phyloP scores from a whole-genome alignment of 2,797 vertebrate genomes.

The Danio tinwini region DNA sequence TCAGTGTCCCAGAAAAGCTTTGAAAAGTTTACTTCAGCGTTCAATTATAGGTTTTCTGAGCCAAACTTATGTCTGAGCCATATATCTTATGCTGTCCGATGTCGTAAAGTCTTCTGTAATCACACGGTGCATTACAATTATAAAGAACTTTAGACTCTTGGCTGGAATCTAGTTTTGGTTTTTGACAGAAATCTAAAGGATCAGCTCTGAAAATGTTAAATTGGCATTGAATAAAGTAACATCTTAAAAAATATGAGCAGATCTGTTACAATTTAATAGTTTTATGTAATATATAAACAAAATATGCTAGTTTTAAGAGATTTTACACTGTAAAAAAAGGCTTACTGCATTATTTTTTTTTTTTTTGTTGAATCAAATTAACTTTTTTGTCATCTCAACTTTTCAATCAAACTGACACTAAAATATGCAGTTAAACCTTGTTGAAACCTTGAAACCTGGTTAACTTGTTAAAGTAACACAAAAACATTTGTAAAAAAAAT shows the following conservation, averaged over 20 bases:
- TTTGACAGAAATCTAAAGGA: constrained; percentile 18
- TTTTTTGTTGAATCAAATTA: too few relatives aligned
- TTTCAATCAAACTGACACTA: too few relatives aligned
- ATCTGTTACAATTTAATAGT: neutral
- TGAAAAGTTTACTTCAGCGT: constrained; percentile 12
- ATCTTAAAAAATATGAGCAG: neutral
- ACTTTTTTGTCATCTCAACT: too few relatives aligned
- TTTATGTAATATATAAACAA: neutral
- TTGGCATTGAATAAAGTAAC: neutral
- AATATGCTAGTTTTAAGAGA: too few relatives aligned
- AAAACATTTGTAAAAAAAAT: too few relatives aligned
- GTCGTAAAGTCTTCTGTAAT: constrained; percentile 30
- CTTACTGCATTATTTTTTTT: too few relatives aligned
- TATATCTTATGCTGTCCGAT: constrained; percentile 35
- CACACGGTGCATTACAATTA: constrained; percentile 23
- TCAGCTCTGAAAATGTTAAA: neutral
- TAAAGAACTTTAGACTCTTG: constrained; percentile 25
- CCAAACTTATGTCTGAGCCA: constrained; percentile 33
- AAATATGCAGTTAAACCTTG: too few relatives aligned
- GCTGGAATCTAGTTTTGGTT: neutral
- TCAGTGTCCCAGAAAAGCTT: constrained; percentile 23
- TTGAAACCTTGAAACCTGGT: too few relatives aligned
- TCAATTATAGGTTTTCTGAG: constrained; percentile 30
- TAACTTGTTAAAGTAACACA: too few relatives aligned
- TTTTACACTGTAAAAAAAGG: too few relatives aligned